Evolutionary conservation across 1,140 invertebrate genomes (phyloP), one percentile per base, ranked within the genome.

Genomic region (Vollenhovia emeryi): DNA sequence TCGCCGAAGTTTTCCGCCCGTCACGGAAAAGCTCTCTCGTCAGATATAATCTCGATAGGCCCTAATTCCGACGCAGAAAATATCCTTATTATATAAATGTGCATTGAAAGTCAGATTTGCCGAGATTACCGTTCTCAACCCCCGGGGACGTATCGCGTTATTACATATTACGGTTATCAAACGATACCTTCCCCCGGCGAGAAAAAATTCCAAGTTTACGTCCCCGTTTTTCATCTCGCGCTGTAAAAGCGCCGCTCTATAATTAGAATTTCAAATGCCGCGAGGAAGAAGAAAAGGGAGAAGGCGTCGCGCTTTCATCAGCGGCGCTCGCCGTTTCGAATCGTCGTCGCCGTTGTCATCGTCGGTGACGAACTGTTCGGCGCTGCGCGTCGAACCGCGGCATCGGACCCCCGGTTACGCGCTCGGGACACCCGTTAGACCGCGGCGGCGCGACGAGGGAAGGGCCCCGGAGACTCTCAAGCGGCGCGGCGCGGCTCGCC

Each of bases 361-460:
- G 60, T 66, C 11, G 62, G 0, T 27, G 62, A 66, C 40, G 62
- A 40, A 43, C n/a, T n/a, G 43, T 13, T 52, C 33, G 45, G 24
- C 62, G 18, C 13, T 66, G 24, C 69, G 24, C 21, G 50, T n/a
- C 60, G 60, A 64, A 33, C 40, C 57, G 24, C 27, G 27, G 7
- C 5, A 13, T 15, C 48, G 78, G 78, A 80, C 64, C 78, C 40
- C 66, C 50, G 66, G n/a, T 55, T 80, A 71, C 50, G 50, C 50
- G 18, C 18, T 24, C 50, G 50, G 78, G 78, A 82, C 92, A 92
- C 92, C 91, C 89, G 92, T 89, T 92, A 89, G 82, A 88, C n/a
- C 36, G 15, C 45, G 75, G 75, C 74, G 24, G 48, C 68, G 76
- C 59, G 59, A 80, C 82, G 86, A 88, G 80, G 85, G 87, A 90